Base-by-base conservation (phyloP, 2,113 vertebrate genomes). In the Bettongia penicillata region DNA sequence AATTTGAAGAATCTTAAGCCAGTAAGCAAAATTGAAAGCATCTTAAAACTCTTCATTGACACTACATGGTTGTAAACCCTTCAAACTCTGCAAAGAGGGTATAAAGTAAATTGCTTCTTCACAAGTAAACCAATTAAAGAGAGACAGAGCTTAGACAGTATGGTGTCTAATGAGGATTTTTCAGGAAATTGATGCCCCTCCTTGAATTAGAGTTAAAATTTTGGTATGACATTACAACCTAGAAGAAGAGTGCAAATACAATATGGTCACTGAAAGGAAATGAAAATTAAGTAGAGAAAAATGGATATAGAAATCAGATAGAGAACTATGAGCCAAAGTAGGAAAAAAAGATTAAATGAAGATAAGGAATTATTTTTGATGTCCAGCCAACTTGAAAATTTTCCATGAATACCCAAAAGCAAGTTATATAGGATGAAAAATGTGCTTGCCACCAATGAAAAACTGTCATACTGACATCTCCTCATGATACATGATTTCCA, bases 151-250 rank as follows among this genome's bases (percentile, higher is more conserved):
- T 96, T 94, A 97, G 97, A 98, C 97, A 97, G 96, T 94, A 92
- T 94, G 97, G 96, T 97, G 97, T 96, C 96, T 97, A 96, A 97
- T 97, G 95, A 97, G 96, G 95, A 53, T 84, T 77, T 97, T 97
- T 96, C 97, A 93, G 97, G 96, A 97, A 97, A 98, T 97, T 96
- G 95, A 97, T 97, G 91, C 53, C 31, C 96, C 94, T 97, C 97
- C 97, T 97, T 97, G 96, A 97, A 97, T 91, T 97, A 97, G 97
- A 97, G 97, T 96, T 97, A 97, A 97, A 98, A 97, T 98, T 97
- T 97, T 96, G 91, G 95, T 97, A 94, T 93, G 93, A 84, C 68
- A 84, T 84, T 84, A 84, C 43, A 84, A 43, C 68, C 68, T 43
- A 9, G 68, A 84, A 77, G 37, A 9, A 95, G 90, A 84, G 8